Conservation (phyloP, 2,888 invertebrate species). For the Chromoteleia sp. region DNA sequence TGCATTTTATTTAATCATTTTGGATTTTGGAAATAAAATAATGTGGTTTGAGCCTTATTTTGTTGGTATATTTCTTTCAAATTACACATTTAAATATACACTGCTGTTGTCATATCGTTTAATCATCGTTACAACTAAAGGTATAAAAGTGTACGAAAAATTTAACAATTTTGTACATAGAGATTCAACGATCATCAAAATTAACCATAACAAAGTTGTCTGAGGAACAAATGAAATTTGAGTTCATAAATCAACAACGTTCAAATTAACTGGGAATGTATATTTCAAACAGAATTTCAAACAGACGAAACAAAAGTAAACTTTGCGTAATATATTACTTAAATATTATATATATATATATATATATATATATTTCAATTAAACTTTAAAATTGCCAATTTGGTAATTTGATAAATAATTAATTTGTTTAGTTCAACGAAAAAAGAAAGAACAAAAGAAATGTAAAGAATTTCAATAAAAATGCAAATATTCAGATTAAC, state of each 20-base stretch:
- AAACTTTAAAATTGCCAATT: constrained; percentile 6
- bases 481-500: constrained; percentile 34
- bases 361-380: constrained; percentile 3
- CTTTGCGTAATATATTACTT: constrained; percentile 14
- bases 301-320: constrained; percentile 16
- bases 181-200: constrained; percentile 69
- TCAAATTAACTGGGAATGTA: constrained; percentile 67
- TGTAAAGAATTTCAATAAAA: background rate
- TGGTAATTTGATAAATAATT: constrained; percentile 11
- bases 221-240: constrained; percentile 44
- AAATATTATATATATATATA: constrained; percentile 2
- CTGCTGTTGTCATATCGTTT: constrained; percentile 15
- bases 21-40: constrained; percentile 48
- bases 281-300: constrained; percentile 36
- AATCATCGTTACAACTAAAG: constrained; percentile 28
- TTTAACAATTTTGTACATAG: constrained; percentile 67
- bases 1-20: constrained; percentile 33
- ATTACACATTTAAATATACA: constrained; percentile 32
- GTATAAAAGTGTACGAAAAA: constrained; percentile 55
- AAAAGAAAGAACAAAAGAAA: background rate
- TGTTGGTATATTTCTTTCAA: constrained; percentile 37
- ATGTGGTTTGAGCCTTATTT: constrained; percentile 35
- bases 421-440: constrained; percentile 1
- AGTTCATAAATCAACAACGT: constrained; percentile 53
- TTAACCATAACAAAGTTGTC: constrained; percentile 54